phyloP scores from a whole-genome alignment of 2,888 invertebrate species.

The Zygaena filipendulae region DNA sequence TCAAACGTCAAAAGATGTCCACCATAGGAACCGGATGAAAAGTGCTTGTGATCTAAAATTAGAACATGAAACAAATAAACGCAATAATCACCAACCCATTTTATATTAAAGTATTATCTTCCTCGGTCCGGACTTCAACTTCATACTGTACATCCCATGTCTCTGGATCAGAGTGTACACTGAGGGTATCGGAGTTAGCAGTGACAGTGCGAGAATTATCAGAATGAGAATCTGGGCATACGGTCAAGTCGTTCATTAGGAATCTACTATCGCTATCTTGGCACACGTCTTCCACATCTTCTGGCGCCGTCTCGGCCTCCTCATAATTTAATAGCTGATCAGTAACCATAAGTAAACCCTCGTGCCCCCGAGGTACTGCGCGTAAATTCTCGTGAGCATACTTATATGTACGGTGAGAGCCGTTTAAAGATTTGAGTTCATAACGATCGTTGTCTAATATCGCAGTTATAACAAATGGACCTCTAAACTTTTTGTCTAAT shows the following conservation, averaged over 20 bases:
- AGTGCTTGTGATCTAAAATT: too few species aligned
- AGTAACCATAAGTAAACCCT: conserved; percentile 5
- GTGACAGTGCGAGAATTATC: conserved; percentile 2
- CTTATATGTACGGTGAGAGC: conserved; percentile 12
- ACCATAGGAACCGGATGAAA: too few species aligned
- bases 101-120: too few species aligned
- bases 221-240: conserved; percentile 2
- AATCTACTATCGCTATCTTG: conserved; percentile 1
- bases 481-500: conserved; percentile 15
- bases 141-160: too few species aligned
- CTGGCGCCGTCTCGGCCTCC: conserved; percentile 8
- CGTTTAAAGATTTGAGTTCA: conserved; percentile 9
- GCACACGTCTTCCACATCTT: conserved; percentile 2
- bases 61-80: too few species aligned
- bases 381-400: conserved; percentile 14
- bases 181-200: conserved; percentile 6
- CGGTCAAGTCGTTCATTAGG: conserved; percentile 2
- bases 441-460: conserved; percentile 15
- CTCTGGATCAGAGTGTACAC: conserved; percentile 4
- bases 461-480: conserved; percentile 10
- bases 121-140: too few species aligned
- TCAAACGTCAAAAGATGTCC: too few species aligned
- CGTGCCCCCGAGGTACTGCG: conserved; percentile 1
- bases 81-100: too few species aligned
- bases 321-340: conserved; percentile 1